Evolutionary conservation across 1,140 invertebrate species (phyloP).

Genomic region (Ylistrum balloti): DNA sequence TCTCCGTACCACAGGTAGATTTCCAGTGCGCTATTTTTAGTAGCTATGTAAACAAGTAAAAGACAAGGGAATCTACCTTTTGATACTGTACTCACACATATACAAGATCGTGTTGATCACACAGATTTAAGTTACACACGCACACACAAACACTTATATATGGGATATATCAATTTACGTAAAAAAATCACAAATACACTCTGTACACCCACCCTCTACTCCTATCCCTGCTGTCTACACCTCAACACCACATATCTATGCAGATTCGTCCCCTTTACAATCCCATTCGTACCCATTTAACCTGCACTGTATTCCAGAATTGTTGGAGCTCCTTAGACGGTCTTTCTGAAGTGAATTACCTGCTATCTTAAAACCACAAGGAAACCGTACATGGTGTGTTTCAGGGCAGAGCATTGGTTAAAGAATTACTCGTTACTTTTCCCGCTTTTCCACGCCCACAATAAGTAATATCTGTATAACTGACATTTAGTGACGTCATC

Average conservation of each 20-base stretch:
- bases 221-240: not conserved
- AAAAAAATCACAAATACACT: too few species aligned
- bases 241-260: not conserved
- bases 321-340: not conserved
- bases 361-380: not conserved
- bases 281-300: not conserved
- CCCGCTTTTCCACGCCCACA: not conserved
- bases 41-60: not conserved
- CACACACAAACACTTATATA: too few species aligned
- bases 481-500: not conserved
- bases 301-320: not conserved
- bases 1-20: not conserved
- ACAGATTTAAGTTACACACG: too few species aligned
- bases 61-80: conserved; percentile 5
- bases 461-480: not conserved
- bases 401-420: not conserved
- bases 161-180: too few species aligned
- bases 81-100: too few species aligned
- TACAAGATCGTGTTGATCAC: too few species aligned
- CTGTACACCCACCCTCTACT: not conserved
- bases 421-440: not conserved
- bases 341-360: not conserved
- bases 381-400: not conserved
- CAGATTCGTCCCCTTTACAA: not conserved
- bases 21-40: not conserved